These are phyloP conservation scores for Champsocephalus gunnari DNA, from an alignment of 2,797 vertebrate genomes.

Conservation along the genomic window DNA sequence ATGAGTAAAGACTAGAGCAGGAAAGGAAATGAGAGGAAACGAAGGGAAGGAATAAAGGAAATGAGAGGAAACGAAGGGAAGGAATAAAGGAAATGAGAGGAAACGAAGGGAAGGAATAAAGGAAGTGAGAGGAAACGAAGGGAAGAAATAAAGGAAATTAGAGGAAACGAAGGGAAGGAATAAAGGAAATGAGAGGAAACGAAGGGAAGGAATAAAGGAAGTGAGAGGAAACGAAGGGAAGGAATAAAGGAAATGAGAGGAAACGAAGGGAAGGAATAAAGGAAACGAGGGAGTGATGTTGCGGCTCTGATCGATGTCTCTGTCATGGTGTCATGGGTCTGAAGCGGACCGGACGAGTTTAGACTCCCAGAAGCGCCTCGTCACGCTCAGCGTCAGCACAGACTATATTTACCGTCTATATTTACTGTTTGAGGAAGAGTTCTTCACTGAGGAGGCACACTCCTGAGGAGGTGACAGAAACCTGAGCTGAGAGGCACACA, in stretches of 20 bases:
- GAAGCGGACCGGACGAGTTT: constrained; percentile 42
- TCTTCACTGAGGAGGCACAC: not conserved
- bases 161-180: too few species aligned
- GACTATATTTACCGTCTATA: constrained; percentile 37
- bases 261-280: too few species aligned
- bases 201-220: too few species aligned
- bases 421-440: constrained; percentile 7
- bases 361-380: constrained; percentile 12
- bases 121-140: too few species aligned
- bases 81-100: too few species aligned
- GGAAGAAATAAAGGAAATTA: too few species aligned
- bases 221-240: too few species aligned
- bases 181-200: too few species aligned
- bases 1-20: too few species aligned
- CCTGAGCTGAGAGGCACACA: not conserved
- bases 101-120: not conserved
- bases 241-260: not conserved
- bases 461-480: not conserved
- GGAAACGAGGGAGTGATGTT: not conserved
- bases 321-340: constrained; percentile 4
- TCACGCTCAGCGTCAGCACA: constrained; percentile 23
- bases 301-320: not conserved
- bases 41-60: too few species aligned
- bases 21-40: too few species aligned
- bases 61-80: too few species aligned